Base-by-base conservation (phyloP, 2,888 invertebrate species). In the Mycalesis mineus region DNA sequence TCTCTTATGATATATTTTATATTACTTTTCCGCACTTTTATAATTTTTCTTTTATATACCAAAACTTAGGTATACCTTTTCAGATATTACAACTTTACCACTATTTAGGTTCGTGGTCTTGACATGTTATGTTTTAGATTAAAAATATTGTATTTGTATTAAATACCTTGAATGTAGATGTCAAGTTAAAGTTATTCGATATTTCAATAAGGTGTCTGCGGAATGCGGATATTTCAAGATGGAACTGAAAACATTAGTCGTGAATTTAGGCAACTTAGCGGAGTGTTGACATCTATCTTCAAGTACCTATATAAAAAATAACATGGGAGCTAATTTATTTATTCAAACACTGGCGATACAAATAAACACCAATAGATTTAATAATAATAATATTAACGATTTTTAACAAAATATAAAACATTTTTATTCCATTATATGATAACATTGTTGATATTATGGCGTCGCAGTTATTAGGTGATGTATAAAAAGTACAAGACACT, bases 331-430 rank as follows among this genome's bases (percentile, higher is more conserved):
- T 14, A 13, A 44, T 8, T 45, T 14, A 44, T 9, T 13, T 29
- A 45, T 7, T 31, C 14, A 45, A 47, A 47, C 15, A 47, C 47
- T 33, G 33, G 33, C 33, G 47, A 47, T 33, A 47, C 33, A 17
- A 47, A 33, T 47, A 47, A 47, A 47, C 47, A 47, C 47, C 47
- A 47, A 47, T 47, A 47, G 17, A 47, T 47, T 31, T 33, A 47
- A 47, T 11, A 22, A 36, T 11, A 36, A 36, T 47, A 33, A 11
- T 47, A 11, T 33, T n/a, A 47, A 47, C 15, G 15, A 47, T 47
- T 47, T 33, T 47, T 33, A 47, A 14, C 15, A 47, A 31, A 17
- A 47, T 33, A 47, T 47, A 47, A 15, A 47, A 33, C 11, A 29
- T 47, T 47, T 47, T 47, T 47, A 47, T 47, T 33, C 33, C 47